Evolutionary conservation across 2,113 vertebrate species (phyloP).

Genomic region (Hemiprocne comata): DNA sequence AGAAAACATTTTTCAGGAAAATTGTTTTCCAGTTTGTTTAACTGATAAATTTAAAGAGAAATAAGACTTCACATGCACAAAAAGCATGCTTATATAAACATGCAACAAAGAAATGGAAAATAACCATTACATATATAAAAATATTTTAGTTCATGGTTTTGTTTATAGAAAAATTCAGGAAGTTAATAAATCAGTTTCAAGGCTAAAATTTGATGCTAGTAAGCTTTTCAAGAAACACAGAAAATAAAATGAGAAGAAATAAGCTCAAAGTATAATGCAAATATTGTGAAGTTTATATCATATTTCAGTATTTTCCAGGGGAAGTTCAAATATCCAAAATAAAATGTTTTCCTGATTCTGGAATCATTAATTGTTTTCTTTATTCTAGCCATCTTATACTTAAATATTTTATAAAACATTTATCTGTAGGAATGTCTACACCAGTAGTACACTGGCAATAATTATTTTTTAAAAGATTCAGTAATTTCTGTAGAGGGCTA

Average conservation of each 20-base stretch:
- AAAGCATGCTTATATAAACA: not conserved
- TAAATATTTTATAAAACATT: not conserved
- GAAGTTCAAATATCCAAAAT: not conserved
- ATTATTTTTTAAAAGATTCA: not conserved
- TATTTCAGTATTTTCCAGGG: not conserved
- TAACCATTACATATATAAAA: not conserved
- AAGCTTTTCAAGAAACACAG: not conserved
- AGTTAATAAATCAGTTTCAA: not conserved
- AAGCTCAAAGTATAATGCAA: not conserved
- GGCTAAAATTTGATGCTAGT: rapidly evolving
- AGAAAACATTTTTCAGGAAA: not conserved
- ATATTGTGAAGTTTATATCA: not conserved
- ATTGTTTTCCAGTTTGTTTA: not conserved
- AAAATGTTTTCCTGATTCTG: not conserved
- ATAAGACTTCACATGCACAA: not conserved
- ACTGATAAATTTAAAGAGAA: not conserved
- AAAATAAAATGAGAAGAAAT: not conserved
- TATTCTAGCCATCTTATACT: not conserved
- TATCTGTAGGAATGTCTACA: not conserved
- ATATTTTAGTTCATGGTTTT: not conserved
- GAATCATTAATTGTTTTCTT: not conserved
- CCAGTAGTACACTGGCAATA: not conserved
- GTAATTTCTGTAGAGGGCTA: not conserved
- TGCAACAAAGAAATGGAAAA: not conserved
- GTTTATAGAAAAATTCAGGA: not conserved